phyloP scores from a whole-genome alignment of 2,888 invertebrate species.

The Ametastegia equiseti region DNA sequence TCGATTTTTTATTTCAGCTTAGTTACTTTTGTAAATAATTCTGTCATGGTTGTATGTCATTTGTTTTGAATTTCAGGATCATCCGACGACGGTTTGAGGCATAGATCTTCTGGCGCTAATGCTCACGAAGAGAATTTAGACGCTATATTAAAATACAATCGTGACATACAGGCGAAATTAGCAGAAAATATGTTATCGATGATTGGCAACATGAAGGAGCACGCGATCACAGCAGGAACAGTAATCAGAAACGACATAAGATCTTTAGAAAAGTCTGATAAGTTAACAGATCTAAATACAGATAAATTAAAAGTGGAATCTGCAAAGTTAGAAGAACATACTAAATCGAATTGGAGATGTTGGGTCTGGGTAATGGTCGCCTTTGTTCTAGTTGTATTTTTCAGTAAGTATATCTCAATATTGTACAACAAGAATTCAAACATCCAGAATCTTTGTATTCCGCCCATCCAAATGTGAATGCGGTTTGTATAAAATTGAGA shows the following conservation, averaged over 20 bases:
- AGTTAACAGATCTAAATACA: constrained; percentile 88
- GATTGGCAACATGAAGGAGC: constrained; percentile 92
- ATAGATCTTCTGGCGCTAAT: constrained; percentile 73
- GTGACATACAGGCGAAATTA: constrained; percentile 93
- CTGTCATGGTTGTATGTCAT: neutral
- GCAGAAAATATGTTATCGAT: constrained; percentile 96
- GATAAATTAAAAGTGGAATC: constrained; percentile 88
- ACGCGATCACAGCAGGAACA: constrained; percentile 91
- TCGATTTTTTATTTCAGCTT: neutral
- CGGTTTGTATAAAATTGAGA: constrained; percentile 42
- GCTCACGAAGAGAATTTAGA: constrained; percentile 85
- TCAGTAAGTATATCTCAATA: constrained; percentile 84
- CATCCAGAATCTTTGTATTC: constrained; percentile 49
- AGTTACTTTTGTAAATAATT: neutral
- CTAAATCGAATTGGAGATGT: constrained; percentile 92
- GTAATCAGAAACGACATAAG: constrained; percentile 91
- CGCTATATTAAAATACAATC: constrained; percentile 90
- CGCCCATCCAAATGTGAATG: neutral
- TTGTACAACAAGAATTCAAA: neutral
- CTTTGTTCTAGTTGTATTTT: constrained; percentile 90
- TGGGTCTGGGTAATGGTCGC: constrained; percentile 96
- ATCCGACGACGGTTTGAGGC: constrained; percentile 68
- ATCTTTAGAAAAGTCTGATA: constrained; percentile 83
- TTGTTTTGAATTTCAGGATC: constrained; percentile 53
- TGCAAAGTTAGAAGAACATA: constrained; percentile 89